A percentile compares a stretch with the other conserved stretches of the same genome.
phyloP scores from a whole-genome alignment of 2,113 vertebrate species.

The Spermophilus dauricus region DNA sequence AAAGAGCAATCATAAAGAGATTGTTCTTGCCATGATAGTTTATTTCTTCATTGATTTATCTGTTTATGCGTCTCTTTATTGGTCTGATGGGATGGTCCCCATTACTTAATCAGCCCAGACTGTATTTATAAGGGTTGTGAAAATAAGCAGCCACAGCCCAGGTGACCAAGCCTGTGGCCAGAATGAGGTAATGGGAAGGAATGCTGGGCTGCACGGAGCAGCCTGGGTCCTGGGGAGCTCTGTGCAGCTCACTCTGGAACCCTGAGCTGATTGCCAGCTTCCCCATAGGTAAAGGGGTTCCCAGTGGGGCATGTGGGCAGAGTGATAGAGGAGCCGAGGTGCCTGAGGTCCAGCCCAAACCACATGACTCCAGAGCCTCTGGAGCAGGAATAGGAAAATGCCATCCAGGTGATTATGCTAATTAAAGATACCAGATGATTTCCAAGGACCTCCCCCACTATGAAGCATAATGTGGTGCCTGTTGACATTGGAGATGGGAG shows the following conservation, averaged over 20 bases:
- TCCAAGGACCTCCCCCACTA: not conserved
- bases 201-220: fast-evolving
- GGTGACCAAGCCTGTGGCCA: not conserved
- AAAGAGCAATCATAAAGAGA: conserved; percentile 33
- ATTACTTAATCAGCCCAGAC: not conserved
- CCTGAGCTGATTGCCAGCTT: not conserved
- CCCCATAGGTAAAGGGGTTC: not conserved
- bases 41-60: conserved; percentile 47
- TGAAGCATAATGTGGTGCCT: not conserved
- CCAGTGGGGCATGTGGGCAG: not conserved
- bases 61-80: conserved; percentile 40
- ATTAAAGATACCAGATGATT: not conserved
- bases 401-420: not conserved
- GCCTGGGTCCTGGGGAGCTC: not conserved
- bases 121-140: not conserved
- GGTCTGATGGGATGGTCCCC: not conserved
- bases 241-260: not conserved
- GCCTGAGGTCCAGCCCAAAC: not conserved
- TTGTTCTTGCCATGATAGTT: not conserved
- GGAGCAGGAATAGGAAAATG: not conserved
- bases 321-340: not conserved
- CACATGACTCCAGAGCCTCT: not conserved
- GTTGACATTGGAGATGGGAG: not conserved
- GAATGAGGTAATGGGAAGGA: not conserved
- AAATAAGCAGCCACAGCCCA: not conserved